Percentiles rank a stretch among this genome's conserved stretches.
Evolutionary conservation across 2,888 invertebrate genomes (phyloP).

Genomic region (Corbicula japonica): DNA sequence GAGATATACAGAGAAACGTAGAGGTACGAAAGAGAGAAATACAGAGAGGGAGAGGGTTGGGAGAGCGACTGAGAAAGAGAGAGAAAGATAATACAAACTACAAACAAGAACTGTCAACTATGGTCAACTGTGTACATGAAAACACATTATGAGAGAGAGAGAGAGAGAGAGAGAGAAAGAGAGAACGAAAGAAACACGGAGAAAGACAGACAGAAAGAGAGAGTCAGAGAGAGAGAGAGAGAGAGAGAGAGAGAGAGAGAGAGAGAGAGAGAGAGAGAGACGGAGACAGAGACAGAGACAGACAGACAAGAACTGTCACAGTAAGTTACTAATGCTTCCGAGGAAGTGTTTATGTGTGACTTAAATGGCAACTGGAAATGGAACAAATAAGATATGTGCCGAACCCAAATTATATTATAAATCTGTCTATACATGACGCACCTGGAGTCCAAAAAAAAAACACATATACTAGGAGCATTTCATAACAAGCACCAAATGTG

Average conservation of each 20-base stretch:
- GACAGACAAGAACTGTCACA: no score
- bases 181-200: neutral
- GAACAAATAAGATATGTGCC: no score
- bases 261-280: conserved; percentile 9
- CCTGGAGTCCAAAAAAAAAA: no score
- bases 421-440: no score
- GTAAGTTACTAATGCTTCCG: no score
- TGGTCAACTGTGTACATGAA: no score
- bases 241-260: conserved; percentile 4
- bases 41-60: conserved; percentile 1
- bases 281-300: conserved; percentile 8
- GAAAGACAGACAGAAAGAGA: conserved; percentile 3
- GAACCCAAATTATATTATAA: no score
- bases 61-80: conserved; percentile 10
- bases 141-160: neutral
- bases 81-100: neutral
- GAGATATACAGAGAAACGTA: neutral
- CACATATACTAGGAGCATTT: no score
- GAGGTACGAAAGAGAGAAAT: neutral
- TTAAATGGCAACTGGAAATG: no score
- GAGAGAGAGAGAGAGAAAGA: neutral
- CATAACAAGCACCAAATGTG: no score
- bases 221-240: neutral
- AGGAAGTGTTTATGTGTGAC: no score
- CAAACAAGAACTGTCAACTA: neutral